A percentile compares a stretch with the other conserved stretches of the same genome.
Evolutionary conservation across 2,113 vertebrate species (phyloP).

Genomic region (Rhombomys opimus): DNA sequence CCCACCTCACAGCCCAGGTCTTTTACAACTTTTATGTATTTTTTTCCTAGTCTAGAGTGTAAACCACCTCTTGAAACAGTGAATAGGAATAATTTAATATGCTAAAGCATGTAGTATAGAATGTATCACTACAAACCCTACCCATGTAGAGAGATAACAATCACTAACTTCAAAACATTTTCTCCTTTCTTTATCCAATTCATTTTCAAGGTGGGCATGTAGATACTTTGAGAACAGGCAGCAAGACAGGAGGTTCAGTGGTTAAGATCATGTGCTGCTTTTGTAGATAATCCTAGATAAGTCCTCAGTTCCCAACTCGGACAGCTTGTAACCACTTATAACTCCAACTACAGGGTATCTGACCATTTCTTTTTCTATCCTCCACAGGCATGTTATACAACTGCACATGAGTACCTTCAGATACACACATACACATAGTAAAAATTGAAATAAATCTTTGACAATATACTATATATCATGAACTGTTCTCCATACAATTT

Average conservation of each 20-base stretch:
- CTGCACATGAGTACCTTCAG: neutral
- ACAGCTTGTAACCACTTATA: neutral
- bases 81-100: neutral
- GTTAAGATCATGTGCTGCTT: neutral
- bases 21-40: neutral
- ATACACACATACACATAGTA: neutral
- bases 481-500: neutral
- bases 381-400: too few species aligned
- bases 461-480: neutral
- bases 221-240: neutral
- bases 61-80: neutral
- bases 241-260: neutral
- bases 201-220: neutral
- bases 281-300: neutral
- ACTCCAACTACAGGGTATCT: neutral
- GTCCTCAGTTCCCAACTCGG: neutral
- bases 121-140: neutral
- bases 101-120: neutral
- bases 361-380: neutral
- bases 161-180: neutral
- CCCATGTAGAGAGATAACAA: neutral
- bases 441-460: neutral
- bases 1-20: too few species aligned
- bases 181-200: neutral
- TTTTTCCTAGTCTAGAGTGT: neutral